phyloP scores from a whole-genome alignment of 2,797 vertebrate genomes.

The Spheniscus humboldti region DNA sequence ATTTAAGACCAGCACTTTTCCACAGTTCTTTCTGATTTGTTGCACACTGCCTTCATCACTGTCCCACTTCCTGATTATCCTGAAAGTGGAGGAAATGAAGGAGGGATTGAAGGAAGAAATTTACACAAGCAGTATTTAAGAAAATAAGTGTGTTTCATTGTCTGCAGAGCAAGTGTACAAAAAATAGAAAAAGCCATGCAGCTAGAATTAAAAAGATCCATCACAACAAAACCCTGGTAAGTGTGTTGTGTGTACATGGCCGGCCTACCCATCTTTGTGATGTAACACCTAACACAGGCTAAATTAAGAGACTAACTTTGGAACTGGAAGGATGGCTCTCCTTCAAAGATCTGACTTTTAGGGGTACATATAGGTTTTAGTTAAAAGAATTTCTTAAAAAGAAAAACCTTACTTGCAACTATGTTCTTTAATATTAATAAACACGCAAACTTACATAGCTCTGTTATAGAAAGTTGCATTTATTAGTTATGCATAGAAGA shows the following conservation, averaged over 20 bases:
- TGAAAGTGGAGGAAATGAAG: not conserved
- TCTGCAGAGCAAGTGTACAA: not conserved
- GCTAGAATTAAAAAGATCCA: not conserved
- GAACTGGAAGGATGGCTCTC: not conserved
- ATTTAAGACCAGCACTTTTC: not conserved
- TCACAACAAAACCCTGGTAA: not conserved
- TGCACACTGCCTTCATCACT: not conserved
- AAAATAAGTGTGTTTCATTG: not conserved
- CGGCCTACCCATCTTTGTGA: not conserved
- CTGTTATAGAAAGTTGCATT: not conserved
- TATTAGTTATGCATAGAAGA: not conserved
- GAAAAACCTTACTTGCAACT: not conserved
- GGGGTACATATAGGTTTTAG: not conserved
- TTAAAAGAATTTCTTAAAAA: not conserved
- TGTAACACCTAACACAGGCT: not conserved
- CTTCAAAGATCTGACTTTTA: not conserved
- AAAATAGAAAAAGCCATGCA: accelerated
- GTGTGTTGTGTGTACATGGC: accelerated
- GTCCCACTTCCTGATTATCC: not conserved
- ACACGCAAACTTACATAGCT: not conserved
- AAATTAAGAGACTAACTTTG: not conserved
- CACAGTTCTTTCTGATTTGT: not conserved
- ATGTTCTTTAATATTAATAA: not conserved
- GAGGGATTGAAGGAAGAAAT: not conserved
- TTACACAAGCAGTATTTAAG: not conserved